These are phyloP conservation scores for Amazona vittata DNA, from an alignment of 2,113 vertebrate species.

Conservation along the genomic window DNA sequence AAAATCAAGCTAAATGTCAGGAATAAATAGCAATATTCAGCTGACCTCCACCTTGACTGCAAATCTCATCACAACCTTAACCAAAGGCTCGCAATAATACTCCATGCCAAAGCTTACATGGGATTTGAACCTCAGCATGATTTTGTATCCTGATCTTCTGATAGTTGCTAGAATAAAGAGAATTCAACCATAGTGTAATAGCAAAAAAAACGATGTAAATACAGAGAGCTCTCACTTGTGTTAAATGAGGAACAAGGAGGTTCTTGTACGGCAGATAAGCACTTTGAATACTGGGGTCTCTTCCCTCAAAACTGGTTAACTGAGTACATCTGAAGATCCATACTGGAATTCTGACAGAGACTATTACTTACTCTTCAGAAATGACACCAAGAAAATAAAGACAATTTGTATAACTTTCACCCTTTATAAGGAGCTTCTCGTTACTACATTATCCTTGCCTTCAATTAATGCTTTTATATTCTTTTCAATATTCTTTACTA, in stretches of 20 bases:
- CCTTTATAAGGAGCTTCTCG: not conserved
- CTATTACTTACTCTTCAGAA: not conserved
- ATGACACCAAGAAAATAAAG: not conserved
- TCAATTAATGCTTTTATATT: not conserved
- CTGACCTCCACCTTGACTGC: not conserved
- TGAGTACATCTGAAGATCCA: not conserved
- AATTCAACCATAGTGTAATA: not conserved
- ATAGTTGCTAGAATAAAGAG: accelerated
- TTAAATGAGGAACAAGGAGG: not conserved
- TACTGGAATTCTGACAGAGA: not conserved
- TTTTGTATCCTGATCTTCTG: not conserved
- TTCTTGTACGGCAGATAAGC: accelerated
- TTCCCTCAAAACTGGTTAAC: not conserved
- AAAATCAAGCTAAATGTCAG: not conserved
- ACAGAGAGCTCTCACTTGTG: not conserved
- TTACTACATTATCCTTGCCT: not conserved
- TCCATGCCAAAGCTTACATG: not conserved
- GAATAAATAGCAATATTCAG: not conserved
- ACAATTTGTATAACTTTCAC: not conserved
- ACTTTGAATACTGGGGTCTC: not conserved
- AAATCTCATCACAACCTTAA: not conserved
- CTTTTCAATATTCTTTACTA: not conserved
- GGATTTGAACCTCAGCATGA: not conserved
- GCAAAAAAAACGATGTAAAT: not conserved
- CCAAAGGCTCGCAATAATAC: not conserved